Conservation (phyloP, 2,797 vertebrate species). For the Pseudochirops cupreus region DNA sequence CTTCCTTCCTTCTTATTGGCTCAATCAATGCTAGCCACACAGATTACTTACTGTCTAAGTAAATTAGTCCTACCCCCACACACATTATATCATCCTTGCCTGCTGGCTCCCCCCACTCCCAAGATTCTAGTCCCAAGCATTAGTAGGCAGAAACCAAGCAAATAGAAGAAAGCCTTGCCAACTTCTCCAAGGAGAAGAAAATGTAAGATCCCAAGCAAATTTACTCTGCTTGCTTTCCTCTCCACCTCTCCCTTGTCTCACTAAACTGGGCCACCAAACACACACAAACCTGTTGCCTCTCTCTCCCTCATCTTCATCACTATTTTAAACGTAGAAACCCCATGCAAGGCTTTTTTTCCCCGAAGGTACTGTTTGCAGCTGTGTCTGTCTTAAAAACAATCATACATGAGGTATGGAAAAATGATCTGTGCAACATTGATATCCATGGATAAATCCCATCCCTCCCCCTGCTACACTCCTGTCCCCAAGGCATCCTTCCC, state of each 20-base stretch:
- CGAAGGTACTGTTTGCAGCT: not conserved
- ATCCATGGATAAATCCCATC: conserved; percentile 47
- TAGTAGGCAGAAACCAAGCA: conserved; percentile 71
- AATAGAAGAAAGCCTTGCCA: conserved; percentile 55
- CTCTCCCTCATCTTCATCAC: not conserved
- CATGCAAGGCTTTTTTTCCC: not conserved
- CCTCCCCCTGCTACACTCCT: not conserved
- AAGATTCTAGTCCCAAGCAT: conserved; percentile 58
- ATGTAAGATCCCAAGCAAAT: conserved; percentile 1
- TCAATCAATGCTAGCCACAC: conserved; percentile 53
- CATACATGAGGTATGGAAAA: not conserved
- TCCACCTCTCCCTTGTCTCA: not conserved
- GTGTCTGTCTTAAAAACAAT: not conserved
- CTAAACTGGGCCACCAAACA: not conserved
- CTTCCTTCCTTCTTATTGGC: not conserved
- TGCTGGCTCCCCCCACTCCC: not conserved
- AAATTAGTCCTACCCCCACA: conserved; percentile 51
- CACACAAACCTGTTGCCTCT: not conserved
- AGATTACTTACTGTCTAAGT: conserved; percentile 61
- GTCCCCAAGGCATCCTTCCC: conserved; percentile 50
- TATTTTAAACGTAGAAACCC: not conserved
- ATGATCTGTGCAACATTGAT: not conserved
- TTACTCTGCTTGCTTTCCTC: conserved; percentile 34
- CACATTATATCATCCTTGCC: conserved; percentile 67
- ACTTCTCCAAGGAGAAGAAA: conserved; percentile 39